Percentiles rank a stretch among this genome's conserved stretches.
phyloP scores from a whole-genome alignment of 2,113 vertebrate species.

The Sylvilagus bachmani region DNA sequence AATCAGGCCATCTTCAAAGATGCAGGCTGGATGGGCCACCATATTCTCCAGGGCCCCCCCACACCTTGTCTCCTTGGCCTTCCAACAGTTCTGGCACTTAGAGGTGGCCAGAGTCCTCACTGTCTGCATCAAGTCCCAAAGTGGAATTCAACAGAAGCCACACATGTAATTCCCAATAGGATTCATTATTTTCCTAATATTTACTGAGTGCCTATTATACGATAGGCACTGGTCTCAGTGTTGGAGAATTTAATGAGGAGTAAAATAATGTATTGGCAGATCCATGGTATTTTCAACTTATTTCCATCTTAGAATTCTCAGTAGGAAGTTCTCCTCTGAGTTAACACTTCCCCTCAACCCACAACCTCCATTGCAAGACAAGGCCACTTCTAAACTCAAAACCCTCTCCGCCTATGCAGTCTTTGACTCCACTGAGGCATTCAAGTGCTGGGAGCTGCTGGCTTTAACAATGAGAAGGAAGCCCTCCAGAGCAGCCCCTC shows the following conservation, averaged over 20 bases:
- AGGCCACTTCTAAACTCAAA: conserved; percentile 18
- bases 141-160: conserved; percentile 38
- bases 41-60: background rate
- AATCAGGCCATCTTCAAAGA: background rate
- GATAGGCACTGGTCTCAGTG: conserved; percentile 3
- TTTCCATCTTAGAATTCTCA: conserved; percentile 63
- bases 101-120: background rate
- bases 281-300: conserved; percentile 43
- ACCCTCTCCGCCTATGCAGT: background rate
- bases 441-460: background rate
- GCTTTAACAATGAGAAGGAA: conserved; percentile 17
- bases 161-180: conserved; percentile 28
- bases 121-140: conserved; percentile 5
- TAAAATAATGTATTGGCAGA: conserved; percentile 46
- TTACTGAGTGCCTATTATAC: conserved; percentile 66
- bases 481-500: conserved; percentile 31
- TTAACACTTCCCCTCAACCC: conserved; percentile 8
- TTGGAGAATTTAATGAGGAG: conserved; percentile 65
- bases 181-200: conserved; percentile 68
- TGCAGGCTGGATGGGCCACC: background rate
- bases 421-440: background rate
- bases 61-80: background rate
- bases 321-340: background rate
- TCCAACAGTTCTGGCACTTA: background rate
- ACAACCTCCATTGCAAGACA: background rate